A percentile compares a stretch with the other conserved stretches of the same genome.
phyloP scores from a whole-genome alignment of 2,113 vertebrate species.

The Dasyprocta punctata region DNA sequence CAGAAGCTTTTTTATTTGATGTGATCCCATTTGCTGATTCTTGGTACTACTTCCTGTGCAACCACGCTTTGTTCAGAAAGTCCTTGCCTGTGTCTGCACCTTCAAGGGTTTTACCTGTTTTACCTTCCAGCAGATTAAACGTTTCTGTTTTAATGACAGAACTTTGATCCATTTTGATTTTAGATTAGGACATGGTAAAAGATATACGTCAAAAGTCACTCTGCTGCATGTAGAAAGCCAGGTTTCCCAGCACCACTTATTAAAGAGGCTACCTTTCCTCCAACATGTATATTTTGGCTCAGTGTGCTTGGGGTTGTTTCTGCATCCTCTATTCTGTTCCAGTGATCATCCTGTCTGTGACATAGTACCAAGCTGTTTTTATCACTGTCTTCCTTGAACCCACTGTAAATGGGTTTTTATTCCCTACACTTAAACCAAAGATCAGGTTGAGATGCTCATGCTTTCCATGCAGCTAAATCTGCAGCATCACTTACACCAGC shows the following conservation, averaged over 20 bases:
- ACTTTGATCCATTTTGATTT: background rate
- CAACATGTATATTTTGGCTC: background rate
- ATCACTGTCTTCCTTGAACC: background rate
- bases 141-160: background rate
- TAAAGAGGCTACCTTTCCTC: background rate
- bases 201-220: background rate
- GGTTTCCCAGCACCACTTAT: background rate
- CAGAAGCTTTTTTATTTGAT: background rate
- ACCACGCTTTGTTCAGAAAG: background rate
- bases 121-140: background rate
- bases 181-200: background rate
- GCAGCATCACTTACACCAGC: background rate
- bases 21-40: background rate
- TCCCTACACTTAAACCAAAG: background rate
- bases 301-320: background rate
- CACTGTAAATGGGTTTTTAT: background rate
- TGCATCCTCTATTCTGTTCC: background rate
- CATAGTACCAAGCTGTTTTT: background rate
- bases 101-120: background rate
- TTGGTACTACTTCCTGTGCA: background rate
- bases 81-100: background rate
- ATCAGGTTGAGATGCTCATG: background rate
- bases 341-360: background rate
- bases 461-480: background rate
- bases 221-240: background rate